phyloP scores from a whole-genome alignment of 1,140 invertebrate species.

The Temnothorax longispinosus region DNA sequence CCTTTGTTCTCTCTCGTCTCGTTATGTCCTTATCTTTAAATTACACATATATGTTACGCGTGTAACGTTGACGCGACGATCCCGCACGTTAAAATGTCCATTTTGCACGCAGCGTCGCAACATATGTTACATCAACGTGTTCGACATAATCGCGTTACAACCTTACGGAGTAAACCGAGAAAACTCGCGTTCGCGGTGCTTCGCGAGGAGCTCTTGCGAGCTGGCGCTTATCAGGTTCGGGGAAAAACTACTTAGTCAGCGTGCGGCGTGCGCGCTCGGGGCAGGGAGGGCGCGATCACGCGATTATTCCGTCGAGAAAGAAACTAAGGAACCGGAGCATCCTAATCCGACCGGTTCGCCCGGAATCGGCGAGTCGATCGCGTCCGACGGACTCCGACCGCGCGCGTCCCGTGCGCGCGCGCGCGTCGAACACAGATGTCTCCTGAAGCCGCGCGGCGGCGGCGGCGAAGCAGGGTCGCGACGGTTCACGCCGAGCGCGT shows the following conservation, averaged over 20 bases:
- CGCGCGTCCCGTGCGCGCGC: not conserved
- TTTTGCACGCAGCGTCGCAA: not conserved
- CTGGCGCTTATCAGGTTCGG: not conserved
- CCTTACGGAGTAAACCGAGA: not conserved
- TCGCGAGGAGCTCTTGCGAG: not conserved
- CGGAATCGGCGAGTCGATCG: not conserved
- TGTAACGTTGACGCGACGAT: too few species aligned
- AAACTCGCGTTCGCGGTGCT: not conserved
- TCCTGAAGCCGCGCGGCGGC: not conserved
- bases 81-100: not conserved
- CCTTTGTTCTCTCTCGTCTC: not conserved
- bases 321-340: too few species aligned
- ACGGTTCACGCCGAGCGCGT: not conserved
- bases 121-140: not conserved
- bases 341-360: too few species aligned
- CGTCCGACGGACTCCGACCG: not conserved
- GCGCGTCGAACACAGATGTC: conserved; percentile 12
- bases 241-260: not conserved
- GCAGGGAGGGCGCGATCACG: too few species aligned
- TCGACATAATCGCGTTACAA: not conserved
- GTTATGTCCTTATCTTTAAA: not conserved
- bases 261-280: not conserved
- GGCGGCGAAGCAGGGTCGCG: not conserved
- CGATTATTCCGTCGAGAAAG: too few species aligned
- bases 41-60: not conserved